Evolutionary conservation across 2,113 vertebrate genomes (phyloP).

Genomic region (Xenus cinereus): DNA sequence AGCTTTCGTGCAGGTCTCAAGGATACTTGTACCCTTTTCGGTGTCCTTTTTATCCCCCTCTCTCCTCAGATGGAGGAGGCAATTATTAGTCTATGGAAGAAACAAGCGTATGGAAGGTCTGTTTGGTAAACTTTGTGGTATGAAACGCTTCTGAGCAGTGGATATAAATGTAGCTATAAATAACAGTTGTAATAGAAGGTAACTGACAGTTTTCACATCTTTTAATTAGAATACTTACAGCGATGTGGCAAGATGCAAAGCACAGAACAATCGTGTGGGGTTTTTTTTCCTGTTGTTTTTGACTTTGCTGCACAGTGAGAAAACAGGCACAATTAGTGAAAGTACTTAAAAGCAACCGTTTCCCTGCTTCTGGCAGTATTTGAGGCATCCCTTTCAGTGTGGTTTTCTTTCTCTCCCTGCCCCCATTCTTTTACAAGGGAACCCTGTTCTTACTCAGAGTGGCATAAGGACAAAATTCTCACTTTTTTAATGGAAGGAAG

Average conservation of each 20-base stretch:
- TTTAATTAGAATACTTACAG: neutral
- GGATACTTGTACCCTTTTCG: neutral
- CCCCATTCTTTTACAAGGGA: neutral
- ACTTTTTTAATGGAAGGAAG: neutral
- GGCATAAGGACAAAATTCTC: neutral
- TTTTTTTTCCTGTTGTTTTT: neutral
- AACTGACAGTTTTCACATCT: rapidly evolving
- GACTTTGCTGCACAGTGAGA: neutral
- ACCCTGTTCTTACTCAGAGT: rapidly evolving
- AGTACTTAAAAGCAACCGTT: neutral
- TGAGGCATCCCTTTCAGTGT: rapidly evolving
- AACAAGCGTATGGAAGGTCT: neutral
- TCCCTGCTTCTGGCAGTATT: neutral
- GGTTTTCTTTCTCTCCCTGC: rapidly evolving
- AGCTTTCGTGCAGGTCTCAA: neutral
- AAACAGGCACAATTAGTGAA: neutral
- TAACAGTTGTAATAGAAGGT: neutral
- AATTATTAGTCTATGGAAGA: neutral
- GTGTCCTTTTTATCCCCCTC: no score
- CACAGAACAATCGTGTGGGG: neutral
- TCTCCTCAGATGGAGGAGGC: neutral
- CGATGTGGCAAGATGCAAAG: neutral
- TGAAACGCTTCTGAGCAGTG: neutral
- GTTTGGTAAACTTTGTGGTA: rapidly evolving
- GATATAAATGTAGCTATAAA: neutral